These are phyloP conservation scores for Drosophila ananassae DNA, from an alignment of 1,140 invertebrate species.

Conservation along the genomic window DNA sequence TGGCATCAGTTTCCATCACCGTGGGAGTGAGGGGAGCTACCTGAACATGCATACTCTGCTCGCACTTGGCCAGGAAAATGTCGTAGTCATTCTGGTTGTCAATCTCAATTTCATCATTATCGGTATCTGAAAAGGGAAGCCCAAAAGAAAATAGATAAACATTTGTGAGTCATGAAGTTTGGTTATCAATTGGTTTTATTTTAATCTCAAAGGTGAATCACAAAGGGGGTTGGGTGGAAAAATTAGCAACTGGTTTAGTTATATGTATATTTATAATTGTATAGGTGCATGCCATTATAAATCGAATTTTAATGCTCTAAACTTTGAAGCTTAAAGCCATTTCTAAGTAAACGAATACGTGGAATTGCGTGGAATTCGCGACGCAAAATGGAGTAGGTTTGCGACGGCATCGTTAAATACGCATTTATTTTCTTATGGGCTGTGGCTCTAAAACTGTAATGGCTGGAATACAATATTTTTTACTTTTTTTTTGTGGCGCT, in stretches of 20 bases:
- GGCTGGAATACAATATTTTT: too few species aligned
- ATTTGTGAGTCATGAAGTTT: slow-evolving; percentile 38
- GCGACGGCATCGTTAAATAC: slow-evolving; percentile 63
- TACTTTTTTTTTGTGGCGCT: too few species aligned
- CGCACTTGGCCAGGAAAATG: slow-evolving; percentile 59
- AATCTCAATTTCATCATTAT: slow-evolving; percentile 76
- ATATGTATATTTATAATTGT: too few species aligned
- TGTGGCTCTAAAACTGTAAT: too few species aligned
- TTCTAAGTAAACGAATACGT: background rate
- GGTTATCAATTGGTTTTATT: slow-evolving; percentile 27
- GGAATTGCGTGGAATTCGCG: slow-evolving; percentile 60
- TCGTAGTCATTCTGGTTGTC: slow-evolving; percentile 68
- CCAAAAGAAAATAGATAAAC: background rate
- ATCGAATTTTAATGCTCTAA: background rate
- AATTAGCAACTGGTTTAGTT: slow-evolving; percentile 13
- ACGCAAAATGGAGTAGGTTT: slow-evolving; percentile 36
- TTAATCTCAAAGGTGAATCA: slow-evolving; percentile 35
- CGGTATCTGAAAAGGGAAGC: slow-evolving; percentile 53
- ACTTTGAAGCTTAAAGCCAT: background rate
- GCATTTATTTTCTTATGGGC: slow-evolving; percentile 59
- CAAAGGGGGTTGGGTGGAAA: background rate
- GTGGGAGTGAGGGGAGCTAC: slow-evolving; percentile 32
- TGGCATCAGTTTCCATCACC: slow-evolving; percentile 1
- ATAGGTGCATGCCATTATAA: background rate
- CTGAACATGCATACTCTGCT: slow-evolving; percentile 53